A percentile compares a stretch with the other conserved stretches of the same genome.
Evolutionary conservation across 2,888 invertebrate genomes (phyloP).

Genomic region (Terebella lapidaria): DNA sequence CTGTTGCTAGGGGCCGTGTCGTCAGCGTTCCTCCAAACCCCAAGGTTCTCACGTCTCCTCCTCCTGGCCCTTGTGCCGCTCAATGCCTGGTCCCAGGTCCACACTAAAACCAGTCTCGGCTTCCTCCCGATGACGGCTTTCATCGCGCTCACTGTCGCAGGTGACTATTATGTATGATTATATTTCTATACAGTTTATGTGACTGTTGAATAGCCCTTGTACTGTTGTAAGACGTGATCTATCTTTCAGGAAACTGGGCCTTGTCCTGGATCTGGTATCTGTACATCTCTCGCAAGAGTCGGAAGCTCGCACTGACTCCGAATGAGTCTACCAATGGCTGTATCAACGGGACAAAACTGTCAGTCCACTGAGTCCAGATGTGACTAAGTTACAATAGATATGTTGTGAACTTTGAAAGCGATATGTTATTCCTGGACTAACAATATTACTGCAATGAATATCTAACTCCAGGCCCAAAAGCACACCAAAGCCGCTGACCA

Average conservation of each 20-base stretch:
- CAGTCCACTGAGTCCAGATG: too few species aligned
- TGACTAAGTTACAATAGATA: too few species aligned
- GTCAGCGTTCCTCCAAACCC: constrained; percentile 41
- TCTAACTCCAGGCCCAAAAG: too few species aligned
- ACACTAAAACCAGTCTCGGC: constrained; percentile 29
- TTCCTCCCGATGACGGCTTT: constrained; percentile 37
- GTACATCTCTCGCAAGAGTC: not conserved
- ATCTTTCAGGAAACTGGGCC: not conserved
- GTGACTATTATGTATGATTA: constrained; percentile 14
- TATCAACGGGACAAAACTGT: too few species aligned
- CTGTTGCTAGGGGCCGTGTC: constrained; percentile 38
- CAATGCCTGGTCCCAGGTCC: constrained; percentile 39
- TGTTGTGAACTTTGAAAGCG: too few species aligned
- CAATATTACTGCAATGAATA: too few species aligned
- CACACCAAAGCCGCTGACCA: too few species aligned
- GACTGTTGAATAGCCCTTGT: too few species aligned
- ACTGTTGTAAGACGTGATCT: too few species aligned
- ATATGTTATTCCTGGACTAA: too few species aligned
- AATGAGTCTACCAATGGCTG: too few species aligned
- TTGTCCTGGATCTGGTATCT: not conserved
- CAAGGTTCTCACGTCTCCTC: constrained; percentile 32
- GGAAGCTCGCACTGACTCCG: too few species aligned
- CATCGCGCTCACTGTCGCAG: constrained; percentile 29
- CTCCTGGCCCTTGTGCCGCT: constrained; percentile 35
- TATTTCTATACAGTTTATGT: not conserved